These are phyloP conservation scores for Dione vanillae DNA, from an alignment of 2,888 invertebrate genomes.

Conservation along the genomic window DNA sequence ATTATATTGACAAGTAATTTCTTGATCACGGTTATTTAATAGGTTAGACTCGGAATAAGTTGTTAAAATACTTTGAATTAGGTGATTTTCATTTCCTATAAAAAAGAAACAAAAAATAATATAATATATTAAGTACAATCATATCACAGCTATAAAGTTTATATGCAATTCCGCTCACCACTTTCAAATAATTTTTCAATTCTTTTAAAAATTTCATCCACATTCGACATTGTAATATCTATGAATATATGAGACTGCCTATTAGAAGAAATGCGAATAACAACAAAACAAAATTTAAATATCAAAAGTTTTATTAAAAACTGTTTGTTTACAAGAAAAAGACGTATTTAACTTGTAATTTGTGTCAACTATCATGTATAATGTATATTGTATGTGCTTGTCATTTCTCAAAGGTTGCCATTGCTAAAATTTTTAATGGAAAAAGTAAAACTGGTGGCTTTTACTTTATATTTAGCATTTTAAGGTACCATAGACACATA, in stretches of 20 bases:
- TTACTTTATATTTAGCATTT: too few relatives aligned
- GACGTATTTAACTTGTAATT: too few relatives aligned
- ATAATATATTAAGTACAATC: background rate
- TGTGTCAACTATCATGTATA: too few relatives aligned
- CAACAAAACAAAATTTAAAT: background rate
- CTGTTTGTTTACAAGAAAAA: too few relatives aligned
- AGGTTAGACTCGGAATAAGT: conserved; percentile 13
- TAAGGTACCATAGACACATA: too few relatives aligned
- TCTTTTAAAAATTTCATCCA: conserved; percentile 54
- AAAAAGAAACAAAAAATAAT: conserved; percentile 34
- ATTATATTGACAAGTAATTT: conserved; percentile 48
- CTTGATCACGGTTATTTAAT: conserved; percentile 33
- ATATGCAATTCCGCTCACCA: conserved; percentile 53
- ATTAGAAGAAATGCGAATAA: too few relatives aligned
- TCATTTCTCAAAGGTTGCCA: too few relatives aligned
- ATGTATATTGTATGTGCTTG: too few relatives aligned
- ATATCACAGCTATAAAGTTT: background rate
- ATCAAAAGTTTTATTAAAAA: too few relatives aligned
- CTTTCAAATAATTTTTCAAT: conserved; percentile 58
- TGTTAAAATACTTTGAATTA: conserved; percentile 51
- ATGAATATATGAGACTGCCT: background rate
- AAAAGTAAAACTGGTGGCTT: too few relatives aligned
- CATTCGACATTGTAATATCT: conserved; percentile 47
- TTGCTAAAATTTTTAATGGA: too few relatives aligned
- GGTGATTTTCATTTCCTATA: conserved; percentile 65